Base-by-base conservation (phyloP, 2,888 invertebrate species). In the Eubasilissa splendida region DNA sequence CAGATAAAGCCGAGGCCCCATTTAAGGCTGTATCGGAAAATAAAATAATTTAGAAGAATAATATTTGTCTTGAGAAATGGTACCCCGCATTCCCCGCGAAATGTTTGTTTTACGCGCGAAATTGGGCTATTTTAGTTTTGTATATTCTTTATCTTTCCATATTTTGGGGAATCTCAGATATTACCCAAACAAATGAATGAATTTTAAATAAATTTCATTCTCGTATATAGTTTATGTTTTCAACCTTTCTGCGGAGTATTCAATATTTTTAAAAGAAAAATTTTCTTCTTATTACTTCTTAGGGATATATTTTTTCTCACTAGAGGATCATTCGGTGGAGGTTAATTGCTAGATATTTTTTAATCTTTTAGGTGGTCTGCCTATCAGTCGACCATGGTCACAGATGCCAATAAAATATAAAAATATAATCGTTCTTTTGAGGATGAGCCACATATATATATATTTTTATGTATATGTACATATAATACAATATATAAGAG, bases 1-100 rank as follows among this genome's bases (percentile, higher is more conserved):
- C 9, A 71, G 78, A 78, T 78, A 78, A 66, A 65, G 59, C 42
- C 42, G 73, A 31, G 63, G 14, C 54, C n/a, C 60, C 71, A 42
- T 58, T 70, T 78, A 11, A 50, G 52, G 71, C 42, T 73, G 63
- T 78, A 78, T 78, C 63, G 78, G 54, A 66, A 53, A 66, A 42
- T 56, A 50, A 70, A 71, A 71, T 71, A 78, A 71, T 78, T 78
- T 73, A 53, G 33, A 33, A 22, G 68, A 53, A 63, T 12, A 63
- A 76, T 63, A 76, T 76, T 63, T 63, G 70, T 53, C 53, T 58
- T 11, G 53, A 76, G 63, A 58, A 52, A 63, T 22, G 56, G 42
- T 74, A 76, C 52, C 63, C 14, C 42, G 59, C 42, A 22, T 52
- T 42, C 31, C 52, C 52, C 22, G 63, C 14, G 11, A 58, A 76